Evolutionary conservation across 1,140 invertebrate species (phyloP), one percentile per base, ranked within the genome.

Genomic region (Penaeus vannamei): DNA sequence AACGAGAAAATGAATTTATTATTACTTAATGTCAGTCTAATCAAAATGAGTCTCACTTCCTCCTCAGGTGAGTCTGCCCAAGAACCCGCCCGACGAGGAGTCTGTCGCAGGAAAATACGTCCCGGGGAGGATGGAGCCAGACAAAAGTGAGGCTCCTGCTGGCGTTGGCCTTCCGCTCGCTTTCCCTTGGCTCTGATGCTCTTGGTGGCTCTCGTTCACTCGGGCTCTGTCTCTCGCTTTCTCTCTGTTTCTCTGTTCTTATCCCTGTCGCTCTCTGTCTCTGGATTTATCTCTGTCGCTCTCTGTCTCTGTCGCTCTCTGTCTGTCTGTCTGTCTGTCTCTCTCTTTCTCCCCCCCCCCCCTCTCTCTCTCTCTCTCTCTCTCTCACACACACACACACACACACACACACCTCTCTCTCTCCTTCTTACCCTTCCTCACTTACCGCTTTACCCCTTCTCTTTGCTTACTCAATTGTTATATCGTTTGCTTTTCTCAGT

Each of bases 61-160:
- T 36, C 77, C 72, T 23, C 90, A 91, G 90, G 87, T 91, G 26
- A 90, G 64, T 8, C 88, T 86, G 5, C 90, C 90, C 29, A 91
- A 91, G 59, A 86, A 84, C 29, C 76, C 90, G 29, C 87, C 90
- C n/a, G 90, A 87, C 42, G 90, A 91, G 10, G 90, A 91, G 0
- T 86, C 87, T 0, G 90, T 91, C n/a, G 90, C 90, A 0, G 87
- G 90, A 12, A 89, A 86, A 20, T 91, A 89, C 53, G 22, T 89
- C 2, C 90, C 87, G 2, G 66, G 85, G 7, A 86, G 76, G 53
- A 86, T 89, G 82, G 62, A 82, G 22, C 87, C 90, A 12, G 87
- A 86, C 64, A 69, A 61, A 12, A 72, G 90, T 91, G 36, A 86
- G 90, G 60, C 0, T 1, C 8, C 59, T 46, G 61, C 19, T 85